Conservation (phyloP, 2,888 invertebrate genomes). For the Drosophila anomalipes region DNA sequence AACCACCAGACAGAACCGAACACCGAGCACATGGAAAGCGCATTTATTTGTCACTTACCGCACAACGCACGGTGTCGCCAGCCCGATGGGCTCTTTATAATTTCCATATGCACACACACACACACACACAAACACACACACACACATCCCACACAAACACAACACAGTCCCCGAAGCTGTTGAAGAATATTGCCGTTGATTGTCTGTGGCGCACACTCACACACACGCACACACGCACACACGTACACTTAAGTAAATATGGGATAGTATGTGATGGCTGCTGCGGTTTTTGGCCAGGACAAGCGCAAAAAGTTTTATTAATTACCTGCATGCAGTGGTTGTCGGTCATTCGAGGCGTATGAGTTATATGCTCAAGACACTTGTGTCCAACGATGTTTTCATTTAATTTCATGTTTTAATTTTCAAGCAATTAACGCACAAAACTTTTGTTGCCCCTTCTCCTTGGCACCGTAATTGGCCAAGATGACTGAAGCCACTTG, state of each 20-base stretch:
- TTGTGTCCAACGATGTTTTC: slow-evolving; percentile 73
- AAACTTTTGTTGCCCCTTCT: slow-evolving; percentile 30
- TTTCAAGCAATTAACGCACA: slow-evolving; percentile 78
- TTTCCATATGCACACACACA: slow-evolving; percentile 58
- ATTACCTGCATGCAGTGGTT: slow-evolving; percentile 74
- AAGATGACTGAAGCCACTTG: slow-evolving; percentile 55
- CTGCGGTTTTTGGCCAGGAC: slow-evolving; percentile 60
- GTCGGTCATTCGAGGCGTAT: slow-evolving; percentile 57
- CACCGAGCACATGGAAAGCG: slow-evolving; percentile 67
- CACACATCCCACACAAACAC: slow-evolving; percentile 3
- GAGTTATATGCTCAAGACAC: slow-evolving; percentile 70
- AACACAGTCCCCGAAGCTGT: slow-evolving; percentile 32
- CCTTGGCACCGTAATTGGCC: slow-evolving; percentile 41
- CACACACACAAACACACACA: slow-evolving; percentile 8
- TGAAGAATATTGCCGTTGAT: slow-evolving; percentile 73
- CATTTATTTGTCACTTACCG: slow-evolving; percentile 81
- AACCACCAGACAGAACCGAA: slow-evolving; percentile 51
- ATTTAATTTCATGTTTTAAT: slow-evolving; percentile 80
- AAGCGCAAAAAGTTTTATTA: slow-evolving; percentile 71
- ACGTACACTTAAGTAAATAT: slow-evolving; percentile 24
- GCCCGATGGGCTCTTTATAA: slow-evolving; percentile 73
- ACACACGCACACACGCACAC: slow-evolving; percentile 10
- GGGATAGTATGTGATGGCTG: slow-evolving; percentile 10
- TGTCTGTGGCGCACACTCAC: slow-evolving; percentile 48
- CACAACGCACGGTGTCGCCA: slow-evolving; percentile 35